Evolutionary conservation across 2,888 invertebrate species (phyloP).

Genomic region (Drosophila atripex): DNA sequence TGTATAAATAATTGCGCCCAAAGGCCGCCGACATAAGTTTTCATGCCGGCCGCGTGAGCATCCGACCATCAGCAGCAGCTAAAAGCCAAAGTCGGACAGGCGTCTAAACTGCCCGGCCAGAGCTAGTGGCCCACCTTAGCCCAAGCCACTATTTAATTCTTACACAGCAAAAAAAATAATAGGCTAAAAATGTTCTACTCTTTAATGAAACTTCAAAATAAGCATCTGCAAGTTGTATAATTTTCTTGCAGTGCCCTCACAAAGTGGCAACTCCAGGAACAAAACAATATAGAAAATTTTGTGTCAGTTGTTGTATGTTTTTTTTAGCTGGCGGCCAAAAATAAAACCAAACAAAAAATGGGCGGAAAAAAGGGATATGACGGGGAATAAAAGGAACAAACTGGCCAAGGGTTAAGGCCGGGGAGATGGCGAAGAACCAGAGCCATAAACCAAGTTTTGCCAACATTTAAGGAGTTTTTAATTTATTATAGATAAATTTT

Average conservation of each 20-base stretch:
- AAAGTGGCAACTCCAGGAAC: conserved; percentile 47
- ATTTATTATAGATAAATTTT: conserved; percentile 81
- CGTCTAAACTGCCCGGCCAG: conserved; percentile 60
- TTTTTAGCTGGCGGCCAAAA: conserved; percentile 59
- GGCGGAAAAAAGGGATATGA: conserved; percentile 27
- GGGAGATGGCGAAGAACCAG: conserved; percentile 8
- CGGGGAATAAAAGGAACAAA: not conserved
- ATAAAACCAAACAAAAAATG: conserved; percentile 58
- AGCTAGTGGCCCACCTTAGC: conserved; percentile 45
- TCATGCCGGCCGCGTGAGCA: conserved; percentile 75
- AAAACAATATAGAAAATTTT: conserved; percentile 50
- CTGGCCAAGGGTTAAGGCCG: not conserved
- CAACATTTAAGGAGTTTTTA: conserved; percentile 82
- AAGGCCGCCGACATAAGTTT: conserved; percentile 81
- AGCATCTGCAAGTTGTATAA: not conserved
- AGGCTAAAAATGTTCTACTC: too few relatives aligned
- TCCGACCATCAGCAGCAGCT: conserved; percentile 61
- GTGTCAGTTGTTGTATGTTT: conserved; percentile 13
- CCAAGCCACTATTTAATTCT: conserved; percentile 49
- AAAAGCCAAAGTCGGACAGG: conserved; percentile 32
- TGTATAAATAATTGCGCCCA: conserved; percentile 83
- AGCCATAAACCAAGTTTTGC: conserved; percentile 54
- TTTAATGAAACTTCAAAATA: too few relatives aligned
- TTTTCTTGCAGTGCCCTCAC: conserved; percentile 13
- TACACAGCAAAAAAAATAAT: not conserved